Percentiles rank a stretch among this genome's conserved stretches.
Evolutionary conservation across 2,113 vertebrate species (phyloP).

Genomic region (Panthera uncia): DNA sequence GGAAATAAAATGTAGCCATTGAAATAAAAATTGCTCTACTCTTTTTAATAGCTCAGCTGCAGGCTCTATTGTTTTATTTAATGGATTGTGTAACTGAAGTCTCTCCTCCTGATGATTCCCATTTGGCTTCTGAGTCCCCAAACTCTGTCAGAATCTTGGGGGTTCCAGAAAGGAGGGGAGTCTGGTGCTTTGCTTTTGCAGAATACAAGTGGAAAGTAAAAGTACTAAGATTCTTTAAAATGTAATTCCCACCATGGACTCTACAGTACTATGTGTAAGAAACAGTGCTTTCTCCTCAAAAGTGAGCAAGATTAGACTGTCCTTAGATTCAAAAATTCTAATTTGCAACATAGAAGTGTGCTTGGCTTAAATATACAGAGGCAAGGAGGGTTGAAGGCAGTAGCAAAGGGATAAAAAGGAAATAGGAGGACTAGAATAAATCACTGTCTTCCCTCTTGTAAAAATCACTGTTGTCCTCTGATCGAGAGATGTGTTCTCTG

Average conservation of each 20-base stretch:
- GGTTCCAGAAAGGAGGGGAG: slow-evolving; percentile 82
- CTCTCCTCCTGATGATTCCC: slow-evolving; percentile 90
- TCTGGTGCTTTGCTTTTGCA: slow-evolving; percentile 63
- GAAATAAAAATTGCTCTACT: slow-evolving; percentile 92
- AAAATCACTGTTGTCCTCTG: background rate
- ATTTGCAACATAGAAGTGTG: background rate
- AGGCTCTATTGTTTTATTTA: slow-evolving; percentile 92
- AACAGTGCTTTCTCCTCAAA: background rate
- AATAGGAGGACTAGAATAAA: background rate
- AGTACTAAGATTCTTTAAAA: slow-evolving; percentile 53
- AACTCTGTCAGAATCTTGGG: slow-evolving; percentile 86
- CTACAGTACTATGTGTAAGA: background rate
- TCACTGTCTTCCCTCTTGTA: background rate
- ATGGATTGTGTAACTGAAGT: slow-evolving; percentile 92
- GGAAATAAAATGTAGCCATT: slow-evolving; percentile 93
- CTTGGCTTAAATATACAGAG: background rate
- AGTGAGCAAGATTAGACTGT: background rate
- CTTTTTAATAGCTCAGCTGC: slow-evolving; percentile 94
- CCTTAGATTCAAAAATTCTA: background rate
- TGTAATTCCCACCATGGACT: background rate
- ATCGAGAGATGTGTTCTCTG: background rate
- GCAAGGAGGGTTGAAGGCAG: background rate
- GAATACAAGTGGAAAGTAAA: slow-evolving; percentile 67
- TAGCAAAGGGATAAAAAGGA: background rate
- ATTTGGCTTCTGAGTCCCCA: slow-evolving; percentile 89